Base-by-base conservation (phyloP, 2,797 vertebrate genomes). In the Oreonectes daqikongensis region DNA sequence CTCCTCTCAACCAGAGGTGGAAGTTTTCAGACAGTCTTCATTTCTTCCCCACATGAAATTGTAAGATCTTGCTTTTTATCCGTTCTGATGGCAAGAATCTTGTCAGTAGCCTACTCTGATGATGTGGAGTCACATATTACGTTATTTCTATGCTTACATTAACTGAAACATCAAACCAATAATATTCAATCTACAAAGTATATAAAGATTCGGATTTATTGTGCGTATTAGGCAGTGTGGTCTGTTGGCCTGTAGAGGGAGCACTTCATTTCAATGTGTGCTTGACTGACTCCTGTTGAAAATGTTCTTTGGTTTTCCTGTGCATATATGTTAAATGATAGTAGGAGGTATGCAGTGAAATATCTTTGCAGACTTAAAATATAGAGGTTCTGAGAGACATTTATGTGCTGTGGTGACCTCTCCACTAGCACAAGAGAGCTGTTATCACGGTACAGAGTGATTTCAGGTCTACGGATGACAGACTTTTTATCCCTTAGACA, bases 41-140 rank as follows among this genome's bases (percentile, higher is more conserved):
- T 42, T 78, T 69, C 65, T 18, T 63, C 46, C n/a, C n/a, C n/a
- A n/a, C n/a, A n/a, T n/a, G n/a, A n/a, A n/a, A n/a, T n/a, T n/a
- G n/a, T n/a, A 86, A 83, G 69, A 71, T 90, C 88, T 89, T 90
- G 90, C 84, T 83, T 72, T 82, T 53, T 80, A 80, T n/a, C 82
- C 83, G 81, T 87, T 50, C 86, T 87, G 82, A 89, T 89, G 79
- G 87, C 87, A 76, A 81, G 68, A 83, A 50, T 90, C 78, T 80
- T 86, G 88, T 86, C 55, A 30, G 87, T 84, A n/a, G n/a, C n/a
- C n/a, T n/a, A 78, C 80, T 74, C 79, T 42, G 15, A 84, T 80
- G 71, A 69, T 53, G 40, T 42, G 14, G 30, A 7, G 30, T 40
- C 38, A 40, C 38, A 12, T 40, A 14, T 11, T 40, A 10, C 2